These are phyloP conservation scores for Caenorhabditis macrosperma DNA, from an alignment of 2,888 invertebrate species.

Conservation along the genomic window DNA sequence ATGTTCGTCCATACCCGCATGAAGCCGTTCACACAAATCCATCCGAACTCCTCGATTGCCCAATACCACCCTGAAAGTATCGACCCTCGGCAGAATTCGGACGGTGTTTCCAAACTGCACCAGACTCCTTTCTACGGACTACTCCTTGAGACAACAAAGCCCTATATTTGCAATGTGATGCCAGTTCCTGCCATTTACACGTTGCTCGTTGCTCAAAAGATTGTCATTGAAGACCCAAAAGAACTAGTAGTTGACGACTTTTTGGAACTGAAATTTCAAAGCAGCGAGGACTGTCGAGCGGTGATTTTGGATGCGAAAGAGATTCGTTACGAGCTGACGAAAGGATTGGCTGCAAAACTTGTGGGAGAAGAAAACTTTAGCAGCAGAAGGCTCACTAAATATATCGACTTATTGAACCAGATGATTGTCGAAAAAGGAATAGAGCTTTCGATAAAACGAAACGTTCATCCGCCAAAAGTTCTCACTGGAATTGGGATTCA, in stretches of 20 bases:
- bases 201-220: slow-evolving; percentile 67
- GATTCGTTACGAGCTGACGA: slow-evolving; percentile 59
- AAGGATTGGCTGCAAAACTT: slow-evolving; percentile 57
- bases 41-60: slow-evolving; percentile 75
- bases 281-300: slow-evolving; percentile 49
- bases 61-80: slow-evolving; percentile 71
- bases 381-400: slow-evolving; percentile 43
- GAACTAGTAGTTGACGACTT: slow-evolving; percentile 64
- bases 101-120: slow-evolving; percentile 59
- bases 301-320: slow-evolving; percentile 56
- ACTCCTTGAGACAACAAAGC: slow-evolving; percentile 77
- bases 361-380: slow-evolving; percentile 51
- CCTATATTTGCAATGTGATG: slow-evolving; percentile 72
- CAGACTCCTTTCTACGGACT: slow-evolving; percentile 75
- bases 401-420: slow-evolving; percentile 51
- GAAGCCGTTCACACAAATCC: slow-evolving; percentile 74
- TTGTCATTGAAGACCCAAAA: slow-evolving; percentile 51
- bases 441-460: slow-evolving; percentile 54
- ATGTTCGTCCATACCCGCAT: slow-evolving; percentile 74
- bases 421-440: slow-evolving; percentile 54
- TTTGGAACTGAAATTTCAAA: slow-evolving; percentile 61
- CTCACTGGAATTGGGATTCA: slow-evolving; percentile 64
- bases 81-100: slow-evolving; percentile 55
- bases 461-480: slow-evolving; percentile 66
- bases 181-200: slow-evolving; percentile 65